phyloP scores from a whole-genome alignment of 2,113 vertebrate species.

The Dascyllus trimaculatus region DNA sequence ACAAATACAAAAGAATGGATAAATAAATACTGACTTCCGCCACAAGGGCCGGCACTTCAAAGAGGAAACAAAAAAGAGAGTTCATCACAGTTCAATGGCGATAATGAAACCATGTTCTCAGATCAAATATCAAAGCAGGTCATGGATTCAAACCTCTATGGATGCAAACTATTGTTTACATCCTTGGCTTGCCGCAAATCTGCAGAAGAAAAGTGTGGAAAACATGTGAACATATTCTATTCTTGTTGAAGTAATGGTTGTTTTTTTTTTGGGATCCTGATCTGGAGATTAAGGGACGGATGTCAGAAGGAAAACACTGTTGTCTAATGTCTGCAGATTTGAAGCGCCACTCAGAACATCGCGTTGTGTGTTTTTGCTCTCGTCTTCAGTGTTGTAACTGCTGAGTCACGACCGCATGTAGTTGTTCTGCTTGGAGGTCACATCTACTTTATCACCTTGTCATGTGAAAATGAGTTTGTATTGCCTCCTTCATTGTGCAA shows the following conservation, averaged over 20 bases:
- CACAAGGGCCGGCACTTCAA: too few species aligned
- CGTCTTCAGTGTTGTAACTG: background rate
- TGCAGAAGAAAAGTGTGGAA: background rate
- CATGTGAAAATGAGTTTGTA: background rate
- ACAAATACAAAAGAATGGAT: too few species aligned
- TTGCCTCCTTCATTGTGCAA: background rate
- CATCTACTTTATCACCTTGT: background rate
- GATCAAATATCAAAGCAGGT: background rate
- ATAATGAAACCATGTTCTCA: background rate
- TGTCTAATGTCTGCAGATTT: background rate
- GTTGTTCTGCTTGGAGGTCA: constrained; percentile 2
- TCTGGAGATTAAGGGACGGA: background rate
- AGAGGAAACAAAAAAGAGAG: too few species aligned
- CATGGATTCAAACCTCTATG: too few species aligned
- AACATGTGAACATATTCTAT: background rate
- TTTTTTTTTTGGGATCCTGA: constrained; percentile 11
- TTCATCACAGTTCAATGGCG: background rate
- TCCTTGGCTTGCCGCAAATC: background rate
- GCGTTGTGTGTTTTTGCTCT: background rate
- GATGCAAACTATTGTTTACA: background rate
- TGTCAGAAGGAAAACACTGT: constrained; percentile 8
- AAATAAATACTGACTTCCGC: too few species aligned
- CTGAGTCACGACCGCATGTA: background rate
- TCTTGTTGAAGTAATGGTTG: background rate
- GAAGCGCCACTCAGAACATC: background rate